Base-by-base conservation (phyloP, 2,797 vertebrate species). In the Dallia pectoralis region DNA sequence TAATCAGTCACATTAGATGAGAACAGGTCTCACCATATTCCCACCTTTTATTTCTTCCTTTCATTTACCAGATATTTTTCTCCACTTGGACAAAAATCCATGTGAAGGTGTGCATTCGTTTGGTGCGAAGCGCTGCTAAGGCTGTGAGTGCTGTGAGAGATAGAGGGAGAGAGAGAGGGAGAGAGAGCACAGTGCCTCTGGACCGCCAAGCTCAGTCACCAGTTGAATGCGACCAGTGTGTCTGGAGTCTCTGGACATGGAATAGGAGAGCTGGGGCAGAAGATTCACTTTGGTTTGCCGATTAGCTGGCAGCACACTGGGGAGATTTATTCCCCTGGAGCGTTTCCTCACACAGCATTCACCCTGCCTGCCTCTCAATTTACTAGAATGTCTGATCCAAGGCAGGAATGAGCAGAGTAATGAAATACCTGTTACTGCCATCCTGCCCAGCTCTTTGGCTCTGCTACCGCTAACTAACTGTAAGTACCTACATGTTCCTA, bases 161-260 rank as follows among this genome's bases (percentile, higher is more conserved):
- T 74, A 78, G 82, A 86, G 78, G n/a, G 73, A 79, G 82, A 79
- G 75, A 83, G 82, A 75, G 75, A 79, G 82, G 18, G 27, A 7
- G 19, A 53, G n/a, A 53, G 51, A 22, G 51, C 29, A 27, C 27
- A 8, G 27, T 15, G 70, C 78, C 71, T 72, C 83, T 84, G 73
- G 68, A 74, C 76, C 87, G 78, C 84, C 84, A 85, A 81, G 75
- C 78, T 78, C 81, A 80, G 66, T 81, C 87, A 74, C 72, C 82
- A 76, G 82, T 77, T 82, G 84, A 87, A 82, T 68, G 75, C 84
- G 90, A 87, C 82, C 79, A 85, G 74, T 83, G 83, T 81, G 82
- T 79, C 80, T 65, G 29, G 44, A 9, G 83, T 81, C 81, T 79
- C 80, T 65, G 29, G 44, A 9, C 47, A 56, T 69, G 64, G 83